phyloP scores from a whole-genome alignment of 2,113 vertebrate genomes.

The Ibidorhyncha struthersii region DNA sequence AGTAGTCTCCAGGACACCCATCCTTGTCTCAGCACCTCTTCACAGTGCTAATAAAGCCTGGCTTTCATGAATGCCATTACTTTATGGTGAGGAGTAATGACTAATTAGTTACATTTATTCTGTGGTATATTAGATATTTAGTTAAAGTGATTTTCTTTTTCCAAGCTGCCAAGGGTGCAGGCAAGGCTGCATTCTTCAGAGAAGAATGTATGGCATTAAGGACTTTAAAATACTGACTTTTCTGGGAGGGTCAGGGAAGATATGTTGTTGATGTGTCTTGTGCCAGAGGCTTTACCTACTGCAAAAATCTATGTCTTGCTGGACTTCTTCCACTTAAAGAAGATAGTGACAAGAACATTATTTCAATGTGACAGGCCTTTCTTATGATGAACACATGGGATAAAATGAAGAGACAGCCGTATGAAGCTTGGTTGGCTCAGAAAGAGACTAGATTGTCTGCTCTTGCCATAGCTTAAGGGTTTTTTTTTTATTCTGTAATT shows the following conservation, averaged over 20 bases:
- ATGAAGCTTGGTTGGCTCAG: not conserved
- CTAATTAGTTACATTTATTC: constrained; percentile 27
- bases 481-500: not conserved
- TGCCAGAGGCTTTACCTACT: not conserved
- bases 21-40: not conserved
- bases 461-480: not conserved
- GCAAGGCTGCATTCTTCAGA: not conserved
- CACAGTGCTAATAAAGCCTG: not conserved
- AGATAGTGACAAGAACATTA: not conserved
- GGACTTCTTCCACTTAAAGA: not conserved
- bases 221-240: not conserved
- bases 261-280: not conserved
- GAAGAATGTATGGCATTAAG: not conserved
- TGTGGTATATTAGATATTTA: not conserved
- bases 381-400: not conserved
- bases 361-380: not conserved
- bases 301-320: not conserved
- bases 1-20: not conserved
- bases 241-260: not conserved
- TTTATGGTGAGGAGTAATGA: not conserved
- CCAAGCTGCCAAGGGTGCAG: not conserved
- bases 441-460: not conserved
- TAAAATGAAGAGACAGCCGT: not conserved
- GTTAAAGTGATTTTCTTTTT: constrained; percentile 28
- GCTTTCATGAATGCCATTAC: not conserved